Evolutionary conservation across 2,113 vertebrate species (phyloP).

Genomic region (Bostrychus sinensis): DNA sequence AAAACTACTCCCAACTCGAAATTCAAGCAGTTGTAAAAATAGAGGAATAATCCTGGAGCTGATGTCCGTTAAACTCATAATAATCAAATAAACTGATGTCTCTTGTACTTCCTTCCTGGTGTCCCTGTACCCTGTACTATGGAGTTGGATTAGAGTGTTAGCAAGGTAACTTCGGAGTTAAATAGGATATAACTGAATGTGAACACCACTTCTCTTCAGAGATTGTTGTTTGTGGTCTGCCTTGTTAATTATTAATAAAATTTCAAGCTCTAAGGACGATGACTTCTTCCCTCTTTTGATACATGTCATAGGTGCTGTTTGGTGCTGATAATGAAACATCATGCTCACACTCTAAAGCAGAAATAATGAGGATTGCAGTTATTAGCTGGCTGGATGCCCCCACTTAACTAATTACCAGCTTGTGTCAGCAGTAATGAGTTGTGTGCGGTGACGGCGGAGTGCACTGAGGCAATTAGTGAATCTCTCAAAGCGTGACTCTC

Average conservation of each 20-base stretch:
- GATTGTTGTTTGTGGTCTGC: no score
- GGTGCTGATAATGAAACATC: constrained; percentile 44
- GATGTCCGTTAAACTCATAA: no score
- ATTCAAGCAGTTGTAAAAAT: no score
- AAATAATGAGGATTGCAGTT: constrained; percentile 57
- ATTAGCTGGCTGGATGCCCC: constrained; percentile 50
- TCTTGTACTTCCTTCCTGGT: no score
- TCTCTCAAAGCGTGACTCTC: constrained; percentile 33
- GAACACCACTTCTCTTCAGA: no score
- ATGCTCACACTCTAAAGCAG: constrained; percentile 50
- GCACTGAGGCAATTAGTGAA: constrained; percentile 54
- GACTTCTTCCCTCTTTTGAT: constrained; percentile 3
- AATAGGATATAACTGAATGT: no score
- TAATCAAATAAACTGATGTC: no score
- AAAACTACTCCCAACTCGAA: no score
- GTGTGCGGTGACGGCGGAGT: constrained; percentile 47
- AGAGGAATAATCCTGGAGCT: no score
- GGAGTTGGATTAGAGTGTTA: no score
- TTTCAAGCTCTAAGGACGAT: constrained; percentile 10
- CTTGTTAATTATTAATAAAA: constrained; percentile 11
- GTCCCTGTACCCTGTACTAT: no score
- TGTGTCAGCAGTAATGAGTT: constrained; percentile 65
- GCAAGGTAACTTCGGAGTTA: no score
- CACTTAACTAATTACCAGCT: constrained; percentile 71
- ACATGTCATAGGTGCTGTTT: constrained; percentile 24